Base-by-base conservation (phyloP, 2,888 invertebrate genomes). In the Hetaerina titia region DNA sequence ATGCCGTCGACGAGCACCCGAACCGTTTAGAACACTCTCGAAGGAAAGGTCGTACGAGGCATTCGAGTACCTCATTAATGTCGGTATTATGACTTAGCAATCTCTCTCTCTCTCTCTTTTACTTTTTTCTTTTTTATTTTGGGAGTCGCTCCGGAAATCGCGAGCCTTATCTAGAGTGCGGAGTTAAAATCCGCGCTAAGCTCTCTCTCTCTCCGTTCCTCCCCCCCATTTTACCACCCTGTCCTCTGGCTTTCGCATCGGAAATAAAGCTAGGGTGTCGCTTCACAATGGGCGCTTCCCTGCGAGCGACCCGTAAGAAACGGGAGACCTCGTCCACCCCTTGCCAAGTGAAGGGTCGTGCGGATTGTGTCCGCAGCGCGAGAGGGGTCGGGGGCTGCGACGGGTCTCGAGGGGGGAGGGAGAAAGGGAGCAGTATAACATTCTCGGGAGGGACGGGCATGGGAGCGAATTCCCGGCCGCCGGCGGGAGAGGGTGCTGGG, bases 11-110 rank as follows among this genome's bases (percentile, higher is more conserved):
- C 81, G 81, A 31, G 31, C 69, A 81, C 81, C 81, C 25, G 11
- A 81, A 81, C 7, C 81, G 31, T 22, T 81, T 81, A 81, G 31
- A 81, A 81, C 81, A 81, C 81, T 22, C 81, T 15, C 11, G 8
- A 13, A 81, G 31, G 81, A 81, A 81, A 81, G 25, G 25, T 31
- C 81, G 25, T 15, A 13, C 81, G 13, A 31, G 81, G 81, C 22
- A 31, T 31, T 81, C 25, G 81, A 81, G 81, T 31, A 31, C 81
- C 81, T 81, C 81, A 81, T 81, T 81, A 81, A 81, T 81, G 81
- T 81, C 81, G 31, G 81, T 13, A 81, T 81, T 81, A 81, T 81
- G 81, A 81, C 81, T 81, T 81, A 31, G 81, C 22, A 25, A 81
- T 31, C 81, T 81, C 81, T 6, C 31, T 19, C 60, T 60, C 17